Evolutionary conservation across 2,888 invertebrate genomes (phyloP).

Genomic region (Amblyjoppa fuscipennis): DNA sequence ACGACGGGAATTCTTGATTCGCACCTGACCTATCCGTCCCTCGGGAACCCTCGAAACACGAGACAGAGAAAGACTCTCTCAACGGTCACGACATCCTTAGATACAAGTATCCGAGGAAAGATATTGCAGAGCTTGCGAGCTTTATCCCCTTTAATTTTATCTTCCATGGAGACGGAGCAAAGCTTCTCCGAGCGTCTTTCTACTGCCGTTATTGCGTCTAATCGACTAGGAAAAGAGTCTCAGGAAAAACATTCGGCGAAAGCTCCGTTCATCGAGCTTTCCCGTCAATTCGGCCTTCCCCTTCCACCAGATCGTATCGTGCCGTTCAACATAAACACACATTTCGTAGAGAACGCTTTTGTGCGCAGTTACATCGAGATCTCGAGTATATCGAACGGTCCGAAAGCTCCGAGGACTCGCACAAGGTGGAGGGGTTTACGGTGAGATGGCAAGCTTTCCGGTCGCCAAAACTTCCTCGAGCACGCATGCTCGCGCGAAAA

Average conservation of each 20-base stretch:
- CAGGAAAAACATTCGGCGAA: background rate
- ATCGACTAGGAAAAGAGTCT: background rate
- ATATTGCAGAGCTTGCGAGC: background rate
- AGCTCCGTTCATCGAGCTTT: background rate
- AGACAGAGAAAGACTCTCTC: background rate
- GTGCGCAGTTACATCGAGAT: background rate
- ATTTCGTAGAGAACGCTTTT: background rate
- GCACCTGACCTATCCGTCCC: background rate
- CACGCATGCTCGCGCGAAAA: conserved; percentile 18
- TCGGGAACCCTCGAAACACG: conserved; percentile 15
- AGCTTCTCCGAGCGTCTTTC: background rate
- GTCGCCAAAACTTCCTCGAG: conserved; percentile 26
- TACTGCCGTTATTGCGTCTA: background rate
- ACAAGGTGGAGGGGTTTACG: background rate
- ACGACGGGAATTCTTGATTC: conserved; percentile 43
- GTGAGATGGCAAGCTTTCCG: conserved; percentile 25
- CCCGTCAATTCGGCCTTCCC: background rate
- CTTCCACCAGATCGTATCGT: background rate
- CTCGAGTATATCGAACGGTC: background rate
- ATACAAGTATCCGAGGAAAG: background rate
- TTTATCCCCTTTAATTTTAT: background rate
- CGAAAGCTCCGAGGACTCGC: background rate
- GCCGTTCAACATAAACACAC: background rate
- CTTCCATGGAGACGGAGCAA: background rate
- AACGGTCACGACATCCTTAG: background rate